phyloP scores from a whole-genome alignment of 2,888 invertebrate species.

The Vandiemenella viatica region DNA sequence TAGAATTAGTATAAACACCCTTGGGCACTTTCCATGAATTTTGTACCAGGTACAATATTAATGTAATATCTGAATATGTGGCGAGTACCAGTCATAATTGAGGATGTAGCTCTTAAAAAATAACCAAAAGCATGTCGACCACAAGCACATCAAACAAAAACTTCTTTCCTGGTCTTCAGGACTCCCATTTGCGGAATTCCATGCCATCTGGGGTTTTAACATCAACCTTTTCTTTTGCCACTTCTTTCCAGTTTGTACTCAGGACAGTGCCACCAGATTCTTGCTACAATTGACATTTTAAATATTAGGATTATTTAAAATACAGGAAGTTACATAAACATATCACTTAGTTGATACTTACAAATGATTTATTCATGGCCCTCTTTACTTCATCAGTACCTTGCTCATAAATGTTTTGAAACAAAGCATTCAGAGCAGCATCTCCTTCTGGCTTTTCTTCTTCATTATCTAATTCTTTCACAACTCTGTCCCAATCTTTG shows the following conservation, averaged over 20 bases:
- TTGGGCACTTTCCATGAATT: too few species aligned
- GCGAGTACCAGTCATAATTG: too few species aligned
- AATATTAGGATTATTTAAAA: not conserved
- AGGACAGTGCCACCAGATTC: conserved; percentile 95
- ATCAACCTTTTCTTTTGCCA: conserved; percentile 62
- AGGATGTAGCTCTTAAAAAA: too few species aligned
- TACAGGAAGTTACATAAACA: too few species aligned
- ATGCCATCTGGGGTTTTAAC: conserved; percentile 90
- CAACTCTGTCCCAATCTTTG: conserved; percentile 84
- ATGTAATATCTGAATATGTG: too few species aligned
- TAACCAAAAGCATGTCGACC: too few species aligned
- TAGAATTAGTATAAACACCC: too few species aligned
- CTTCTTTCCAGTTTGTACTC: conserved; percentile 95
- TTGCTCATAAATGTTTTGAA: conserved; percentile 85
- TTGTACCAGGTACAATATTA: too few species aligned
- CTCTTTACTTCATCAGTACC: conserved; percentile 84
- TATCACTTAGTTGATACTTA: conserved; percentile 43
- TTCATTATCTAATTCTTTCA: conserved; percentile 60
- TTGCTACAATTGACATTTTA: conserved; percentile 35
- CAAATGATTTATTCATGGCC: conserved; percentile 98
- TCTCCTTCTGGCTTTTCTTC: conserved; percentile 72
- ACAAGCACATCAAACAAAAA: not conserved
- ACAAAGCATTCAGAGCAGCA: conserved; percentile 74
- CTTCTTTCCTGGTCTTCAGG: conserved; percentile 1
- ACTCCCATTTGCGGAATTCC: conserved; percentile 79